These are phyloP conservation scores for Octodon degus DNA, from an alignment of 2,113 vertebrate genomes.

Conservation along the genomic window DNA sequence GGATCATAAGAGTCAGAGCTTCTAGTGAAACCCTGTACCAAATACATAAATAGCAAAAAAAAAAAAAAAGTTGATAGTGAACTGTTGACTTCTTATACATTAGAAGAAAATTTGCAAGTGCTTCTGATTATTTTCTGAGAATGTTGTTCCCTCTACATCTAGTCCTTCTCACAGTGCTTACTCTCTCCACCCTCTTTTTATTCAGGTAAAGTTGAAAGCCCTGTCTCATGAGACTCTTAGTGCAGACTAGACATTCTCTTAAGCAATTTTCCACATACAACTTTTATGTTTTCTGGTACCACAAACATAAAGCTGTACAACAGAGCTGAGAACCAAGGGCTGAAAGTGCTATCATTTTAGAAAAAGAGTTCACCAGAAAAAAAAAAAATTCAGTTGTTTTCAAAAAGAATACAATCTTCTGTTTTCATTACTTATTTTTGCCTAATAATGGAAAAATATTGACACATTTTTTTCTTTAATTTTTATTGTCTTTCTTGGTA, in stretches of 20 bases:
- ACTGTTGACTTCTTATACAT: neutral
- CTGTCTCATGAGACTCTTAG: neutral
- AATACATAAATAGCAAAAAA: no score
- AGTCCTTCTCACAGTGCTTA: neutral
- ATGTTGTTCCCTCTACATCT: neutral
- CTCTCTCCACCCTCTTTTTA: neutral
- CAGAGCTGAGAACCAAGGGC: neutral
- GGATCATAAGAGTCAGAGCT: no score
- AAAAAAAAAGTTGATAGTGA: neutral
- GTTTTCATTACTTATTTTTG: neutral
- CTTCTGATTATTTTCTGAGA: neutral
- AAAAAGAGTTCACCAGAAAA: neutral
- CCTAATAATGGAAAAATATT: neutral
- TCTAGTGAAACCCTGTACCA: no score
- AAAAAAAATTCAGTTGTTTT: neutral
- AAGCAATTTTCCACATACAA: neutral
- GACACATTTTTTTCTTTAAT: neutral
- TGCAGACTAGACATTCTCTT: neutral
- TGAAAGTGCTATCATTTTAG: neutral
- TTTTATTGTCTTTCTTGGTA: constrained; percentile 45
- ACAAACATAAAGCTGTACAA: neutral
- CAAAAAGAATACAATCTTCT: neutral
- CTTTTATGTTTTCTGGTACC: neutral
- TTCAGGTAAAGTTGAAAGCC: constrained; percentile 36
- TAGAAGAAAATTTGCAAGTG: constrained; percentile 14